Conservation (phyloP, 2,888 invertebrate species). For the Morinoia aosen region DNA sequence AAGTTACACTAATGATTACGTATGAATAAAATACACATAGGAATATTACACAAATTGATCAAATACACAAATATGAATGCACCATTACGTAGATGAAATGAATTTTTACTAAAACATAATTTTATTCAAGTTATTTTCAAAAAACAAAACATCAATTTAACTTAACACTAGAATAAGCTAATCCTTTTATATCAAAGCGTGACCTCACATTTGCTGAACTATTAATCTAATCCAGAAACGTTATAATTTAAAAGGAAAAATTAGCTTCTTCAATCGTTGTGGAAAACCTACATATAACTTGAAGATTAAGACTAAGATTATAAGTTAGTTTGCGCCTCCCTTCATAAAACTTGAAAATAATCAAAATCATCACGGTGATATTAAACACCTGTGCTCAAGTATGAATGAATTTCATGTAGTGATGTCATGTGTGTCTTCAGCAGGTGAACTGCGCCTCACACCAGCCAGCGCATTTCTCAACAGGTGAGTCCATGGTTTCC, state of each 20-base stretch:
- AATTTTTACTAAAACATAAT: neutral
- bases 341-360: too few relatives aligned
- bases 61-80: too few relatives aligned
- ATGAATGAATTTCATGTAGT: neutral
- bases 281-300: too few relatives aligned
- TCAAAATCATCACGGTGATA: neutral
- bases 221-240: neutral
- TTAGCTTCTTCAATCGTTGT: neutral
- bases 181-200: neutral
- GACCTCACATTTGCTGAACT: neutral
- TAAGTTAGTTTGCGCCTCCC: too few relatives aligned
- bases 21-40: neutral
- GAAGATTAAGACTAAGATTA: too few relatives aligned
- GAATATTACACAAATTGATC: too few relatives aligned
- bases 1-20: neutral
- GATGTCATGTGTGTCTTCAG: neutral
- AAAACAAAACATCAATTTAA: neutral
- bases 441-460: neutral
- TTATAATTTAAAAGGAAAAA: neutral
- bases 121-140: neutral
- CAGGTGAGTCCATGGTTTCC: neutral
- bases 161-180: neutral
- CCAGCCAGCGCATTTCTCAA: neutral
- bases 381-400: neutral
- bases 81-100: too few relatives aligned